Conservation (phyloP, 1,140 invertebrate species). For the Drosophila subpulchrella region DNA sequence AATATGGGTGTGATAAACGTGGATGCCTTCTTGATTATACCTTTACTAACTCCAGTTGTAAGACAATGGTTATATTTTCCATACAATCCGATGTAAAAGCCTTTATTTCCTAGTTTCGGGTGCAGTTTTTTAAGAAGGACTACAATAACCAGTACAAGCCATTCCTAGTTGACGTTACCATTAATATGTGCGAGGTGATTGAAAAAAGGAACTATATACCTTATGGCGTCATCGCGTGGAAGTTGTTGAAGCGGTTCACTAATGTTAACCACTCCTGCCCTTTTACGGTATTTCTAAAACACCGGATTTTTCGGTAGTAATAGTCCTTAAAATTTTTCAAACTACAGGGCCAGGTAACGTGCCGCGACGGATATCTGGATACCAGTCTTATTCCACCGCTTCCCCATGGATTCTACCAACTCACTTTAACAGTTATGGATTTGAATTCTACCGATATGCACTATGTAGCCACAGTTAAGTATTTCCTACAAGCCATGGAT, state of each 20-base stretch:
- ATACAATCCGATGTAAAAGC: neutral
- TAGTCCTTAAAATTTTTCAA: neutral
- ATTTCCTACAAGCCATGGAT: conserved; percentile 23
- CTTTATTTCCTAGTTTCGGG: conserved; percentile 2
- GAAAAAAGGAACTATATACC: conserved; percentile 14
- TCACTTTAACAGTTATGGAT: neutral
- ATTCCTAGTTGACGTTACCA: conserved; percentile 27
- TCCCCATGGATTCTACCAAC: conserved; percentile 28
- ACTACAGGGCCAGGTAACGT: conserved; percentile 29
- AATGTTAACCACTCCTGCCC: conserved; percentile 55
- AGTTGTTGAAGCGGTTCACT: conserved; percentile 4
- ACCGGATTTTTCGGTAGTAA: neutral
- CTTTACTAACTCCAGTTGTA: conserved; percentile 19
- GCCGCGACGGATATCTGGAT: conserved; percentile 26
- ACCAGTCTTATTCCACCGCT: conserved; percentile 22
- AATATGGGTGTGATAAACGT: conserved; percentile 1
- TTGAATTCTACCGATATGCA: conserved; percentile 5
- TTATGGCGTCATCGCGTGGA: conserved; percentile 24
- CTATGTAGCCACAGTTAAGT: conserved; percentile 4
- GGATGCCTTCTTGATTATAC: conserved; percentile 11
- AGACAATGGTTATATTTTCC: neutral
- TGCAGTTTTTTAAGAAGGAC: conserved; percentile 26
- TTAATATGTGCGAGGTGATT: conserved; percentile 38
- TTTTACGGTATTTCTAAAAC: conserved; percentile 10
- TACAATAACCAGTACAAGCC: conserved; percentile 47